Base-by-base conservation (phyloP, 1,140 invertebrate genomes). In the Camponotus vicinus region DNA sequence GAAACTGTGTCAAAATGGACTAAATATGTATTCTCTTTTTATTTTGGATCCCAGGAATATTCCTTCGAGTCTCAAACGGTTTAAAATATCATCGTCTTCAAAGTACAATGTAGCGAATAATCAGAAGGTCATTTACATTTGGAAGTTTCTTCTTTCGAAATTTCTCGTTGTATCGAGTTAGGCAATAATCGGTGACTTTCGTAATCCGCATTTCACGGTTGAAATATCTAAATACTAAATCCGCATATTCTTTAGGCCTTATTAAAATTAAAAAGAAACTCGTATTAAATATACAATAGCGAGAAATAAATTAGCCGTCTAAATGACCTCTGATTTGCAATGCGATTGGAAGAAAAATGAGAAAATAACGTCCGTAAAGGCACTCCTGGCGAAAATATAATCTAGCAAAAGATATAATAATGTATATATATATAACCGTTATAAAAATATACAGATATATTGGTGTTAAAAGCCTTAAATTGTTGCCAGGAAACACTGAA, bases 341-440 rank as follows among this genome's bases (percentile, higher is more conserved):
- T n/a, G 21, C 49, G 1, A 52, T 52, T 52, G 57, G n/a, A 88
- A 76, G 57, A 76, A 76, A 18, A n/a, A 63, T 77, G 9, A 27
- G 27, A 59, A 77, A 88, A 77, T 32, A 34, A 85, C 18, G 45
- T 32, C 18, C 59, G 42, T 34, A n/a, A 90, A 90, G 89, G 89
- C 89, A 90, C 89, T 90, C 55, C 86, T 79, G 86, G 89, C 61
- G 64, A 64, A 61, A 85, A 40, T 57, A 59, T 45, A 18, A 82
- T 71, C 32, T 42, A 55, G 27, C 5, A 8, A 73, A 64, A 4
- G 18, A 37, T 9, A 9, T 52, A 73, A 21, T 42, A 2, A 59
- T 49, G 13, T 55, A 34, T 78, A 49, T 71, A 49, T 49, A 52
- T 52, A 52, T 52, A 52, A 52, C 1, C 13, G 4, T 52, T 52